Conservation (phyloP, 1,140 invertebrate genomes). For the Ceratoteleas bidentatus region DNA sequence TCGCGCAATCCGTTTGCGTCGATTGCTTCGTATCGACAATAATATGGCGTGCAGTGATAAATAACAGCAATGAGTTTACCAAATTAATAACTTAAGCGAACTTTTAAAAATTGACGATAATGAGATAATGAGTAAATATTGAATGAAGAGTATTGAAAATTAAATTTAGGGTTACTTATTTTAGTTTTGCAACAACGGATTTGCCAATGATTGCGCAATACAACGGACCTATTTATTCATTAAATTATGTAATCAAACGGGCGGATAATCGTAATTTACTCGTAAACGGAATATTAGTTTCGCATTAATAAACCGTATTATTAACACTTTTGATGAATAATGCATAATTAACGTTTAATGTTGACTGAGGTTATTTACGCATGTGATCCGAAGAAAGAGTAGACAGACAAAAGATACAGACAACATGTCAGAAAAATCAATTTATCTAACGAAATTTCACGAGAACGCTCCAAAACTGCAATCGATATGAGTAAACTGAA, state of each 20-base stretch:
- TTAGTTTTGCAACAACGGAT: neutral
- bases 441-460: no score
- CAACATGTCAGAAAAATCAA: no score
- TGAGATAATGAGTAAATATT: neutral
- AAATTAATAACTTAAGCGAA: neutral
- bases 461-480: no score
- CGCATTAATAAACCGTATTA: conserved; percentile 5
- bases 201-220: neutral
- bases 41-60: no score
- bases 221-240: conserved; percentile 8
- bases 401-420: no score
- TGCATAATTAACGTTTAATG: neutral
- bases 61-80: no score
- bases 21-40: no score
- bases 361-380: neutral
- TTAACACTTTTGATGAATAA: neutral
- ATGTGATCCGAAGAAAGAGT: no score
- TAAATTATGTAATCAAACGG: conserved; percentile 15
- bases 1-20: no score
- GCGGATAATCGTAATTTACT: conserved; percentile 12
- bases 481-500: no score
- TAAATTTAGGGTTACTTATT: conserved; percentile 10
- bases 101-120: neutral
- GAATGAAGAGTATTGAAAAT: conserved; percentile 1
- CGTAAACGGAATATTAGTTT: conserved; percentile 15